phyloP scores from a whole-genome alignment of 2,797 vertebrate genomes.

The Liparis tanakae region DNA sequence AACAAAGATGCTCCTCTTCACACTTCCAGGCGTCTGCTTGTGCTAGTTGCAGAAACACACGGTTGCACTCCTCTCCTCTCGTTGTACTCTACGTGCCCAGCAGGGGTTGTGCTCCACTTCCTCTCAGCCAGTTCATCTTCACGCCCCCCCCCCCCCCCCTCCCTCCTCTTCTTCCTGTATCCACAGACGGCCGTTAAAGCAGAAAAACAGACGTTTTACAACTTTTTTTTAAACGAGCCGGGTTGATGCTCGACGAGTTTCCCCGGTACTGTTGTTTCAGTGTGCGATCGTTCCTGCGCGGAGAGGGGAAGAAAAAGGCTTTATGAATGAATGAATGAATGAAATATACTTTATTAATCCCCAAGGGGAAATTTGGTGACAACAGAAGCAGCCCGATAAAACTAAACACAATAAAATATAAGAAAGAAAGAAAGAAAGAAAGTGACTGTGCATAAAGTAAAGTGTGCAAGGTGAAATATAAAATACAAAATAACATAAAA shows the following conservation, averaged over 20 bases:
- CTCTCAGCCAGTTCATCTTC: constrained; percentile 33
- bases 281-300: no score
- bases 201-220: neutral
- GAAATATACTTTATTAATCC: no score
- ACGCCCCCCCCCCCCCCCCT: neutral
- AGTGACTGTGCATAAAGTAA: no score
- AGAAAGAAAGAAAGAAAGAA: no score
- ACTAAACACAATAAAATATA: no score
- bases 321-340: no score
- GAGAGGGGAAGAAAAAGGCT: neutral
- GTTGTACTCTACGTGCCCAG: constrained; percentile 32
- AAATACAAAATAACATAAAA: no score
- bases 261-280: constrained; percentile 23
- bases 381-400: no score
- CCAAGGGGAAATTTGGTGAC: no score
- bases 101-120: constrained; percentile 59
- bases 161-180: neutral
- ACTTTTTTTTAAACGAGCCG: constrained; percentile 29
- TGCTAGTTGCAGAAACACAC: constrained; percentile 10
- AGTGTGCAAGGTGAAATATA: no score
- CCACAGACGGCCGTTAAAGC: constrained; percentile 20
- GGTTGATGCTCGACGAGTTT: constrained; percentile 17
- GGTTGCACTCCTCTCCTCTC: neutral
- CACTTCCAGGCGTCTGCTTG: constrained; percentile 18
- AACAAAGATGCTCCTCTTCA: constrained; percentile 31